phyloP scores from a whole-genome alignment of 2,888 invertebrate species.

The Drosophila maculinotata region DNA sequence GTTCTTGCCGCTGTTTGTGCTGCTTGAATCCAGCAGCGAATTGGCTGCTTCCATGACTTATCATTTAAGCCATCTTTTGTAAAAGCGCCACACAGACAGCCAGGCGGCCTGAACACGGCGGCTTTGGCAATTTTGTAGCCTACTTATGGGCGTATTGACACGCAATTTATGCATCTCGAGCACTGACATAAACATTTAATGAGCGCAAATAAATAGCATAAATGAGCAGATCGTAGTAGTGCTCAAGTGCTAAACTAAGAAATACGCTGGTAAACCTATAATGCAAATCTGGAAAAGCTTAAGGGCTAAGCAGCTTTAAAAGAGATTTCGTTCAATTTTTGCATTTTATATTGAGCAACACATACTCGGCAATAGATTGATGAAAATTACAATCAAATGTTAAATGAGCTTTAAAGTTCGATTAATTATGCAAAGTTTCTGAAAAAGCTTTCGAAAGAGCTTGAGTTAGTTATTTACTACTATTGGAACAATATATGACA shows the following conservation, averaged over 20 bases:
- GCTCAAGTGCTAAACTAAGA: too few species aligned
- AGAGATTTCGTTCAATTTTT: too few species aligned
- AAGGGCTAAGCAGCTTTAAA: not conserved
- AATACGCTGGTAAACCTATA: slow-evolving; percentile 8
- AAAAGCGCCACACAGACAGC: not conserved
- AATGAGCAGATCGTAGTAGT: not conserved
- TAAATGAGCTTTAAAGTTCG: too few species aligned
- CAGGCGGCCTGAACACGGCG: not conserved
- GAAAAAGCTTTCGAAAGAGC: too few species aligned
- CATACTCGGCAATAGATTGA: too few species aligned
- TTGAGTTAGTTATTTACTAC: too few species aligned
- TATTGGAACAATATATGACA: too few species aligned
- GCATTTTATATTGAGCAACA: too few species aligned
- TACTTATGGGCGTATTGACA: slow-evolving; percentile 50
- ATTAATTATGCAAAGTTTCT: too few species aligned
- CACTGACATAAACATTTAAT: slow-evolving; percentile 62
- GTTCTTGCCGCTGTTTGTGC: not conserved
- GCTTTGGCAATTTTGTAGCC: slow-evolving; percentile 22
- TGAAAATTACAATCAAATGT: too few species aligned
- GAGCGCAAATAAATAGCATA: slow-evolving; percentile 40
- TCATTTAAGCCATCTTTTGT: slow-evolving; percentile 55
- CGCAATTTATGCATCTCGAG: slow-evolving; percentile 57
- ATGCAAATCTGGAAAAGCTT: not conserved
- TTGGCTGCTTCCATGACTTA: slow-evolving; percentile 53
- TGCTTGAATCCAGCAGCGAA: slow-evolving; percentile 22